These are phyloP conservation scores for Phocides pigmalion DNA, from an alignment of 1,140 invertebrate genomes.

Conservation along the genomic window DNA sequence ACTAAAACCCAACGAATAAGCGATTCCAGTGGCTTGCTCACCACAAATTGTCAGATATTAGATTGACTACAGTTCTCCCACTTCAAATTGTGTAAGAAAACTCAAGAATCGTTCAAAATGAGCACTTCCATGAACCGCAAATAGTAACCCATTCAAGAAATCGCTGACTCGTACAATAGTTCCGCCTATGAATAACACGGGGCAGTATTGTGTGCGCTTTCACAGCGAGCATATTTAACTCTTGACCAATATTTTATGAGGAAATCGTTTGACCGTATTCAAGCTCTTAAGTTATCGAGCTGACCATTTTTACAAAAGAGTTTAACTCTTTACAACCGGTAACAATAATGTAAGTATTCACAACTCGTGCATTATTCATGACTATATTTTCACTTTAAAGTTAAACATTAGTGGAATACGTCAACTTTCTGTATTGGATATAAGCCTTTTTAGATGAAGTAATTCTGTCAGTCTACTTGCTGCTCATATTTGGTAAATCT, in stretches of 20 bases:
- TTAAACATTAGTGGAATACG: no score
- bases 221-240: neutral
- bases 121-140: constrained; percentile 25
- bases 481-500: no score
- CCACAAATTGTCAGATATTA: constrained; percentile 25
- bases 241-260: neutral
- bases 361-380: no score
- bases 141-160: constrained; percentile 31
- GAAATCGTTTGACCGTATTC: neutral
- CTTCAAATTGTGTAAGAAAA: constrained; percentile 26
- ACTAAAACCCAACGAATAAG: neutral
- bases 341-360: no score
- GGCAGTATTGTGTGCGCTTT: constrained; percentile 5
- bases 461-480: no score
- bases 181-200: constrained; percentile 22
- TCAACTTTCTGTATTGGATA: no score
- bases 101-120: constrained; percentile 27
- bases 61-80: constrained; percentile 15
- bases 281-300: neutral
- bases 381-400: no score
- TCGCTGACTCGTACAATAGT: constrained; percentile 31
- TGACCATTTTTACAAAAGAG: neutral
- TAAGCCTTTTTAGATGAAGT: no score
- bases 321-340: no score
- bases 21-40: constrained; percentile 10